Evolutionary conservation across 1,140 invertebrate genomes (phyloP), one percentile per base, ranked within the genome.

Genomic region (Oedothorax gibbosus): DNA sequence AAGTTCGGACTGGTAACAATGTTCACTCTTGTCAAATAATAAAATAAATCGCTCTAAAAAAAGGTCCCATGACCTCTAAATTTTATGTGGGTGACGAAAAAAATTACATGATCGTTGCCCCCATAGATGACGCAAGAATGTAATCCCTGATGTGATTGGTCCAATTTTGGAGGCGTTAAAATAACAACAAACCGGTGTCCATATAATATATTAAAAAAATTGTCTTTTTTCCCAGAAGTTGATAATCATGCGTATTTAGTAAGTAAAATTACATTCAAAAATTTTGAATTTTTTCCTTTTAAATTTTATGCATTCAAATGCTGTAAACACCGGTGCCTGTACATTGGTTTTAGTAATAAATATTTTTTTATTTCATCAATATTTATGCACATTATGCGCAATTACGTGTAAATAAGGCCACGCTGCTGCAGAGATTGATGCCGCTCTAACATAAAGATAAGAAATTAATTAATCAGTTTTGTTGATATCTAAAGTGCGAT

Each of bases 1-100:
- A 7, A 82, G 80, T 73, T 82, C 80, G 21, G 80, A 82, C 54
- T 73, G 80, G 80, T 82, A 82, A 35, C 21, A 60, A 15, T 49
- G 53, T 77, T 64, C 49, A 71, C 35, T 35, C 53, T 11, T 18
- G 35, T 2, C 10, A 6, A 0, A 35, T 10, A 51, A 53, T n/a
- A 11, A 49, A 69, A 50, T 69, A 69, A 15, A 49, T 10, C 18
- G 12, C 0, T 15, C 10, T n/a, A 53, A 71, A n/a, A 15, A 51
- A 15, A 35, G 35, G 35, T 20, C 9, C 8, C 7, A 20, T 20
- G 11, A 71, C 51, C 12, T 18, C 51, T 53, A 7, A 71, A 51
- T 53, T 51, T 20, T 71, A 51, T 14, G 12, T 10, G 50, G 15
- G 20, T 53, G 54, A 71, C 35, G 10, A 71, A 71, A 71, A 15